phyloP scores from a whole-genome alignment of 2,888 invertebrate genomes.

The Drosophila austrosaltans region DNA sequence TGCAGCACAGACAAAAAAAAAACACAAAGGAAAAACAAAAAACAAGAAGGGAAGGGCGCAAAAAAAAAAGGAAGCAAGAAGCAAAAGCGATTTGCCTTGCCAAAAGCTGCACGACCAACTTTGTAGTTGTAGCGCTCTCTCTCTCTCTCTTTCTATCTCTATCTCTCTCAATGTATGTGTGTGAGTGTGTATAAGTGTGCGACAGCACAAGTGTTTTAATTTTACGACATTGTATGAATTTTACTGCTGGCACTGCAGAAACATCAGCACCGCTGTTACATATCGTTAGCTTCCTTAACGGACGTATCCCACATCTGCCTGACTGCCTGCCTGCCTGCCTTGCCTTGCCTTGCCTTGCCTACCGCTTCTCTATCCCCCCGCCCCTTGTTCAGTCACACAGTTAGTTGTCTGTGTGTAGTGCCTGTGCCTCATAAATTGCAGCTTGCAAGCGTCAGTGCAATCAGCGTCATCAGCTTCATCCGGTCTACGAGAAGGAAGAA shows the following conservation, averaged over 20 bases:
- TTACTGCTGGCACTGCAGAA: conserved; percentile 80
- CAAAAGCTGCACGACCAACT: conserved; percentile 77
- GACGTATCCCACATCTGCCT: conserved; percentile 71
- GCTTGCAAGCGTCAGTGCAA: conserved; percentile 77
- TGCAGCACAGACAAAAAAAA: conserved; percentile 44
- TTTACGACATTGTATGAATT: conserved; percentile 82
- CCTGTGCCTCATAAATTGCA: conserved; percentile 72
- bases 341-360: no score
- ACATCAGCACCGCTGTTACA: conserved; percentile 72
- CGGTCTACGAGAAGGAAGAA: conserved; percentile 49
- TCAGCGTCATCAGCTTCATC: conserved; percentile 78
- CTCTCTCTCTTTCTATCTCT: conserved; percentile 20
- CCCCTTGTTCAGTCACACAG: neutral
- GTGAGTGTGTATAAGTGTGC: conserved; percentile 45
- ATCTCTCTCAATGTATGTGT: neutral
- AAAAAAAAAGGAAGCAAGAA: conserved; percentile 36
- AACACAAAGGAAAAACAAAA: conserved; percentile 4
- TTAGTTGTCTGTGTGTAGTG: conserved; percentile 52
- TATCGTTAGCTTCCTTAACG: conserved; percentile 78
- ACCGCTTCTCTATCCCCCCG: neutral
- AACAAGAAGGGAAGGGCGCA: conserved; percentile 3
- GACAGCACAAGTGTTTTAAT: conserved; percentile 81
- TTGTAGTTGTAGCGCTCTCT: conserved; percentile 58
- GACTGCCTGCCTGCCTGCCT: conserved; percentile 23
- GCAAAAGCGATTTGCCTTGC: conserved; percentile 77